A percentile compares a stretch with the other conserved stretches of the same genome.
These are phyloP conservation scores for Standfussiana lucernea DNA, from an alignment of 2,888 invertebrate species.

Conservation along the genomic window DNA sequence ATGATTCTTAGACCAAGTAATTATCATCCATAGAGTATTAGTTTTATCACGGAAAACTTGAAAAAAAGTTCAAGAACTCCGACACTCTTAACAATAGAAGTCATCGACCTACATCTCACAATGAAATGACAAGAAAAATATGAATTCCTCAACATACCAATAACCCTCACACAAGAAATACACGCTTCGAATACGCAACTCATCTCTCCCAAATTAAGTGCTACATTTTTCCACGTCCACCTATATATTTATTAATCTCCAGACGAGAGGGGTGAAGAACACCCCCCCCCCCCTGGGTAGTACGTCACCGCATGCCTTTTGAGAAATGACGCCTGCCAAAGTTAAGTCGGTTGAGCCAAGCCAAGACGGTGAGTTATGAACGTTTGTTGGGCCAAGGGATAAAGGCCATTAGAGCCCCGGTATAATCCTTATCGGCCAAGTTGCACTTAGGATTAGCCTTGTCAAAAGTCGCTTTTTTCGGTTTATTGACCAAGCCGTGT, in stretches of 20 bases:
- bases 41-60: background rate
- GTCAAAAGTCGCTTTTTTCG: slow-evolving; percentile 89
- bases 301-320: slow-evolving; percentile 89
- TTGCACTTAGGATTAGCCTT: slow-evolving; percentile 91
- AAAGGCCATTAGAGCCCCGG: slow-evolving; percentile 88
- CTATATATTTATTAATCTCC: slow-evolving; percentile 90
- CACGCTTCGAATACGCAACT: slow-evolving; percentile 82
- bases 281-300: slow-evolving; percentile 68
- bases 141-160: slow-evolving; percentile 65
- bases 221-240: slow-evolving; percentile 89
- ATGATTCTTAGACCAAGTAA: background rate
- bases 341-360: slow-evolving; percentile 90
- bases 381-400: slow-evolving; percentile 90
- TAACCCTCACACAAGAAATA: slow-evolving; percentile 73
- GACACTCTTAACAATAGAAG: slow-evolving; percentile 1
- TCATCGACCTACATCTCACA: slow-evolving; percentile 12
- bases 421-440: slow-evolving; percentile 90
- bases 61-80: background rate
- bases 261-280: slow-evolving; percentile 68
- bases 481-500: slow-evolving; percentile 85
- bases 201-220: slow-evolving; percentile 87
- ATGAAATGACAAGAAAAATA: slow-evolving; percentile 63
- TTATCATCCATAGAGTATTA: background rate
- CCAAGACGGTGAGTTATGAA: slow-evolving; percentile 88
- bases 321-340: slow-evolving; percentile 91